Evolutionary conservation across 2,888 invertebrate genomes (phyloP).

Genomic region (Cosmia pyralina): DNA sequence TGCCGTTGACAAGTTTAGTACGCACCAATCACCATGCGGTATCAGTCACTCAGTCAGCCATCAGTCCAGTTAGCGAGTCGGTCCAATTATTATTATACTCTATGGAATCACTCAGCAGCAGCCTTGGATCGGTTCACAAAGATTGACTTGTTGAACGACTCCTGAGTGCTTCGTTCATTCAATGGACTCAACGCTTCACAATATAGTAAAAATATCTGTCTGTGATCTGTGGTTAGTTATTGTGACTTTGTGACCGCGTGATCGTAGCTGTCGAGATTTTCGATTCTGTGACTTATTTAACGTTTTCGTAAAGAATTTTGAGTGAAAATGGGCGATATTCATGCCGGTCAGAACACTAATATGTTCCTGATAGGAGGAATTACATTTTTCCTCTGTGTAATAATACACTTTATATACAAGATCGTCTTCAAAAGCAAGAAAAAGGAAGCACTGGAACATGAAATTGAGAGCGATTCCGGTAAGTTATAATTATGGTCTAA

Average conservation of each 20-base stretch:
- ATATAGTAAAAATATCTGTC: constrained; percentile 68
- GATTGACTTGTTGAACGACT: constrained; percentile 32
- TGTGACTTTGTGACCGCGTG: constrained; percentile 82
- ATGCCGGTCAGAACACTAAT: constrained; percentile 80
- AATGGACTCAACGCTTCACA: constrained; percentile 63
- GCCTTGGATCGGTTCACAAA: background rate
- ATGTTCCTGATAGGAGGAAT: constrained; percentile 76
- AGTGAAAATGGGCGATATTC: constrained; percentile 86
- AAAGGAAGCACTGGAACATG: constrained; percentile 79
- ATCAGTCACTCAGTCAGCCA: too few relatives aligned
- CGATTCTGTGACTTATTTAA: constrained; percentile 62
- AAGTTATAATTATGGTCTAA: constrained; percentile 60
- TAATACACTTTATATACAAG: constrained; percentile 84
- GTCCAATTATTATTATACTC: too few relatives aligned
- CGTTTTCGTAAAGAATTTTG: constrained; percentile 76
- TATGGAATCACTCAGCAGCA: too few relatives aligned
- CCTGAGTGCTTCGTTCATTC: constrained; percentile 33
- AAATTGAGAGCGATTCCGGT: constrained; percentile 84
- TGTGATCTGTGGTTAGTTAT: constrained; percentile 66
- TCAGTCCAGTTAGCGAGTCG: too few relatives aligned
- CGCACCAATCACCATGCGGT: too few relatives aligned
- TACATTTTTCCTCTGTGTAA: constrained; percentile 79
- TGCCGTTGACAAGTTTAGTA: too few relatives aligned
- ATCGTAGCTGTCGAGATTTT: constrained; percentile 75
- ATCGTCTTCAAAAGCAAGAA: constrained; percentile 80